phyloP scores from a whole-genome alignment of 2,113 vertebrate genomes.

The Pelusios castaneus region DNA sequence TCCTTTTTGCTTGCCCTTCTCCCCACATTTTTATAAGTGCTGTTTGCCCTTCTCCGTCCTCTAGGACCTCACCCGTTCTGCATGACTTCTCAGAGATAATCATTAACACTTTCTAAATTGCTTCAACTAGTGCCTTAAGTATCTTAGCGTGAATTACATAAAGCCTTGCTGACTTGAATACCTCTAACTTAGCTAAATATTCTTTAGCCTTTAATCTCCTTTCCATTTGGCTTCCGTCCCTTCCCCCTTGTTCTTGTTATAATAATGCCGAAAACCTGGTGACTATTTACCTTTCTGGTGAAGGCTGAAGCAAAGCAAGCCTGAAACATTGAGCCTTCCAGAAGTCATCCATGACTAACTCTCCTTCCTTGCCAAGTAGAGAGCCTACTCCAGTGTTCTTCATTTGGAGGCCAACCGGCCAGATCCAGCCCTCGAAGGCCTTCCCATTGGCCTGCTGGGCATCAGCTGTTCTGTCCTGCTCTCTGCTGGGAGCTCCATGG shows the following conservation, averaged over 20 bases:
- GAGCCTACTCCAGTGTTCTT: background rate
- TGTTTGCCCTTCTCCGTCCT: background rate
- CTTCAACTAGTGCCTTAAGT: background rate
- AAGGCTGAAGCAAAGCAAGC: background rate
- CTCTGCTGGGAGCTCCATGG: background rate
- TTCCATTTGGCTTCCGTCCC: background rate
- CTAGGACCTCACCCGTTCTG: background rate
- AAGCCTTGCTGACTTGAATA: background rate
- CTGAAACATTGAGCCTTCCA: background rate
- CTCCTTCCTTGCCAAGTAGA: background rate
- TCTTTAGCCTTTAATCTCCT: background rate
- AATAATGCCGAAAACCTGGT: background rate
- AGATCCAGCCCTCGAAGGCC: background rate
- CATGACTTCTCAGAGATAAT: background rate
- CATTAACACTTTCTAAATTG: background rate
- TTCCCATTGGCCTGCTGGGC: background rate
- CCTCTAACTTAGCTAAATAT: background rate
- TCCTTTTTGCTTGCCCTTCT: background rate
- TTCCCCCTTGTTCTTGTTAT: background rate
- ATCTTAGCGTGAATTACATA: background rate
- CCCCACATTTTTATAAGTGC: background rate
- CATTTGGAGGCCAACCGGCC: background rate
- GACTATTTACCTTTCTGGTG: background rate
- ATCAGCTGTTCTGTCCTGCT: background rate
- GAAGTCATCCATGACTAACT: background rate